Conservation (phyloP, 2,888 invertebrate species). For the Reticulitermes lucifugus region DNA sequence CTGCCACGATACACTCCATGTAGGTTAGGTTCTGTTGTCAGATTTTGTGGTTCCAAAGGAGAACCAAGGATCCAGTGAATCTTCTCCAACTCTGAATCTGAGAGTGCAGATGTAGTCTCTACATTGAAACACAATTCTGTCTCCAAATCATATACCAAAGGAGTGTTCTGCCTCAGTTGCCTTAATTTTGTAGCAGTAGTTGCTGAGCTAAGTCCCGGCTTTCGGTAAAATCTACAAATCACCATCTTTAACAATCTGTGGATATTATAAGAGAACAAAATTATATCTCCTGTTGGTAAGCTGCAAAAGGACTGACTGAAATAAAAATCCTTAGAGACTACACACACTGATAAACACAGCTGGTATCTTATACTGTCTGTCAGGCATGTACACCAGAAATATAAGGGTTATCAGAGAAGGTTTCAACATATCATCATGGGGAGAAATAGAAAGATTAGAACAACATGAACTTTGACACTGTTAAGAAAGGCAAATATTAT, state of each 20-base stretch:
- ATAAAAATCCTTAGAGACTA: no score
- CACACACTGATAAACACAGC: neutral
- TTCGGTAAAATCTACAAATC: constrained; percentile 57
- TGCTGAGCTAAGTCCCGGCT: constrained; percentile 58
- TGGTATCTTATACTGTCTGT: constrained; percentile 3
- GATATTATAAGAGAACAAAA: neutral
- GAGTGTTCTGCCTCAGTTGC: constrained; percentile 54
- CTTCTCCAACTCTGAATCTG: constrained; percentile 71
- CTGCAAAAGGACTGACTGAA: no score
- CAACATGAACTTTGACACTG: neutral
- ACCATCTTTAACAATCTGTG: constrained; percentile 45
- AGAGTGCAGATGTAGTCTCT: constrained; percentile 70
- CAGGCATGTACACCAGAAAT: neutral
- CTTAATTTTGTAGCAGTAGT: constrained; percentile 56
- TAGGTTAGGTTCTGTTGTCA: constrained; percentile 69
- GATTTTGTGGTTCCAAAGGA: constrained; percentile 72
- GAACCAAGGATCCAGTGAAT: constrained; percentile 84
- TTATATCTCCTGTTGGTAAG: neutral
- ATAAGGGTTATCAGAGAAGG: neutral
- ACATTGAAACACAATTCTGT: constrained; percentile 88
- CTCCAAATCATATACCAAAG: constrained; percentile 66
- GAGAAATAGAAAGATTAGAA: neutral
- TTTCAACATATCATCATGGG: neutral
- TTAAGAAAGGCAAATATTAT: neutral
- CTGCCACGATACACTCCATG: constrained; percentile 62